Base-by-base conservation (phyloP, 2,888 invertebrate species). In the Lomographa bimaculata region DNA sequence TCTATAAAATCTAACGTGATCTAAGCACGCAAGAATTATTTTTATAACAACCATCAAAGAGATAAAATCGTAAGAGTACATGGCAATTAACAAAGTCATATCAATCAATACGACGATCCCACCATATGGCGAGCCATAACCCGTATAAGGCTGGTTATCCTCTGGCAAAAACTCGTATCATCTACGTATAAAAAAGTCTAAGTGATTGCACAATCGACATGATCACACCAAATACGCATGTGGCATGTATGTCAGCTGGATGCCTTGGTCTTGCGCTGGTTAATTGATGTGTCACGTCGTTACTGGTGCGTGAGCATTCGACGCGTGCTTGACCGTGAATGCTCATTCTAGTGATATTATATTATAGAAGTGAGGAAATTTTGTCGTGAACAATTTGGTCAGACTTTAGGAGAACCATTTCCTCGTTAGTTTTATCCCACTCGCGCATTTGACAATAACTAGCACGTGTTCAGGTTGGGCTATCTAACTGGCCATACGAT, bases 271-370 rank as follows among this genome's bases (percentile, higher is more conserved):
- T 41, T 36, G 36, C 37, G 37, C 34, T 35, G 34, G 46, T 51
- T 54, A 54, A 56, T 56, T 54, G 50, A 33, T 51, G 54, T 51
- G 51, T 51, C 56, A 56, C 52, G 52, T 49, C 11, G 29, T 38
- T 30, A 43, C 20, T 36, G 28, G 39, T 36, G 46, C 50, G 50
- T 44, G 40, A 24, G 38, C 24, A 36, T 33, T 20, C 8, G 27
- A 18, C 34, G 46, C 33, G 33, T 24, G 36, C 48, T 40, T 46
- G 48, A 34, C 54, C 46, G 23, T 47, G 50, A 50, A 42, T 43
- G 40, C 28, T 44, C 33, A 47, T 37, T 49, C 28, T 41, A 34
- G 25, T 29, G 27, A 4, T 34, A 30, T 16, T 12, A 26, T n/a
- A n/a, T n/a, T n/a, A n/a, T n/a, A n/a, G n/a, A n/a, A n/a, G n/a